Percentiles rank a stretch among this genome's conserved stretches.
Evolutionary conservation across 2,888 invertebrate genomes (phyloP).

Genomic region (Drosophila recens): DNA sequence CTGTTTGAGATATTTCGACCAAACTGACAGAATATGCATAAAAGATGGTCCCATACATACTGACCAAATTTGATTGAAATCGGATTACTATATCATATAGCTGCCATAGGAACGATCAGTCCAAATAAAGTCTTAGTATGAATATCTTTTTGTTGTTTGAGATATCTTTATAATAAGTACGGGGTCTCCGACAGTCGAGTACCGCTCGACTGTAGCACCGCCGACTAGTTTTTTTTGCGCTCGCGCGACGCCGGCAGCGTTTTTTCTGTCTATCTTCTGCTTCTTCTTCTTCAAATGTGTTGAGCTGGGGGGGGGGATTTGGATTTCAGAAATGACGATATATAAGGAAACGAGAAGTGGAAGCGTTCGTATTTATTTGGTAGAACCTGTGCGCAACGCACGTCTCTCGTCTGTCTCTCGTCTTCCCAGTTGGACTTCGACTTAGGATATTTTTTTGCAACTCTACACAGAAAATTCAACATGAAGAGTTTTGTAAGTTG

Average conservation of each 20-base stretch:
- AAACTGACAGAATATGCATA: no score
- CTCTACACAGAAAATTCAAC: slow-evolving; percentile 32
- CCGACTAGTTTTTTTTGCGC: slow-evolving; percentile 10
- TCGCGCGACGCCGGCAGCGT: slow-evolving; percentile 50
- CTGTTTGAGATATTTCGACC: no score
- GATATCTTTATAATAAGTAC: no score
- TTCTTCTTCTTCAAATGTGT: slow-evolving; percentile 6
- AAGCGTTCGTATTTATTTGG: slow-evolving; percentile 82
- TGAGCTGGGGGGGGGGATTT: slow-evolving; percentile 6
- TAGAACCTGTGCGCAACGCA: slow-evolving; percentile 81
- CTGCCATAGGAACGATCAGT: no score
- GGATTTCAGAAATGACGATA: slow-evolving; percentile 71
- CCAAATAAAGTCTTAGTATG: no score
- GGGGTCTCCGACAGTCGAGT: no score
- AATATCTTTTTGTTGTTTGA: no score
- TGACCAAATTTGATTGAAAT: no score
- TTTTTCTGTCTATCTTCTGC: slow-evolving; percentile 1
- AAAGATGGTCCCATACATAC: no score
- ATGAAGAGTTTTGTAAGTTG: slow-evolving; percentile 83
- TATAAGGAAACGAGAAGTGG: slow-evolving; percentile 84
- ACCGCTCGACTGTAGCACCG: no score
- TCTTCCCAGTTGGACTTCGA: slow-evolving; percentile 27
- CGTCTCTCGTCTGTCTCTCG: slow-evolving; percentile 26
- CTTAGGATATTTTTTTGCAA: slow-evolving; percentile 44
- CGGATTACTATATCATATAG: no score